Conservation (phyloP, 2,888 invertebrate genomes). For the Dusona sp. region DNA sequence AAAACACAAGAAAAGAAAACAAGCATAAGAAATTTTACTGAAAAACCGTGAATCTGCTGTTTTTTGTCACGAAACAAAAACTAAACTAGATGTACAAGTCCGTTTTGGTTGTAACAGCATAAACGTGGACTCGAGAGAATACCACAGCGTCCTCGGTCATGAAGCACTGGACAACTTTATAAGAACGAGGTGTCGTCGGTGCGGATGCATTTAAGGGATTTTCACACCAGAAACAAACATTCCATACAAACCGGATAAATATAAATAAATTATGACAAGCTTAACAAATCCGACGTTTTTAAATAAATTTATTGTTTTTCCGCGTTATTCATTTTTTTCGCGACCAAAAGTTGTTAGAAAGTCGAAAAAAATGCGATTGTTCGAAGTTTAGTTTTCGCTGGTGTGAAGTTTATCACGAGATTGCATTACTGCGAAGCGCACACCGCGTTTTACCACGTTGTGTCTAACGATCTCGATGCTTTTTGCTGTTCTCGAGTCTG, state of each 20-base stretch:
- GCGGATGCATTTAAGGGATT: conserved; percentile 54
- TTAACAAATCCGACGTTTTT: not conserved
- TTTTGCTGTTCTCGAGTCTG: conserved; percentile 44
- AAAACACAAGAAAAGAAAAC: not conserved
- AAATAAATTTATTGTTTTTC: not conserved
- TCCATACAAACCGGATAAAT: not conserved
- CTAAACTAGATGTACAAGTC: not conserved
- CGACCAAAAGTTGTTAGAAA: conserved; percentile 1
- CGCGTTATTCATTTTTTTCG: not conserved
- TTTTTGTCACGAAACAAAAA: not conserved
- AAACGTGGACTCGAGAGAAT: not conserved
- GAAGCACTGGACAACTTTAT: conserved; percentile 65
- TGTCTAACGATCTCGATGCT: conserved; percentile 64
- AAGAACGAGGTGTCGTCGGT: conserved; percentile 59
- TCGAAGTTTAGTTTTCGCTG: not conserved
- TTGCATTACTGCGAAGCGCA: conserved; percentile 37
- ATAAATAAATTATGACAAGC: not conserved
- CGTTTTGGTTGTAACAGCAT: conserved; percentile 1
- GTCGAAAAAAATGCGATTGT: not conserved
- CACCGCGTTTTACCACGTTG: conserved; percentile 41
- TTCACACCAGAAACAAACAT: conserved; percentile 45
- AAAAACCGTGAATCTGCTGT: not conserved
- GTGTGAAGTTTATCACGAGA: conserved; percentile 25
- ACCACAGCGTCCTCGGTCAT: conserved; percentile 9
- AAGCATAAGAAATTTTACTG: not conserved